Evolutionary conservation across 2,888 invertebrate species (phyloP), one percentile per base, ranked within the genome.

Genomic region (Ophioninae sp.): DNA sequence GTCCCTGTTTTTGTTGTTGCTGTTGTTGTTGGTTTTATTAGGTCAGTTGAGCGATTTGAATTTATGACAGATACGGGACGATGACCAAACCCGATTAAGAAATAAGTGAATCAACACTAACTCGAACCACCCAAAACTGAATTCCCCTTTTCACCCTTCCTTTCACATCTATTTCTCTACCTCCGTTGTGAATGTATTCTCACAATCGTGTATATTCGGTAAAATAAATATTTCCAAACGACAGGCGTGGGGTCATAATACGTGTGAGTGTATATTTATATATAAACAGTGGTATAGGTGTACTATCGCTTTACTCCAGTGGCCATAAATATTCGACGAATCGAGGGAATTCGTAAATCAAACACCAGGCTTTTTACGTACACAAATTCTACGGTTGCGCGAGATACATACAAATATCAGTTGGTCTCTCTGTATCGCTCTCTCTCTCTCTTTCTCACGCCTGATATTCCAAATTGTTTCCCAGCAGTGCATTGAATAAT

Each of bases 321-420:
- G 57, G 62, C 77, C 80, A 83, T 83, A 83, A 83, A 83, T 83
- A 80, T 80, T 83, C 67, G 76, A 77, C 68, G 80, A 73, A 73
- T 80, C 67, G 76, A 73, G 83, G 75, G 82, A 7, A 69, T 83
- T 80, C 83, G 83, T 83, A 83, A 83, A 83, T 80, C 83, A 80
- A 77, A 44, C 73, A 13, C 57, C 64, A 68, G 77, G 37, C 80
- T 64, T 62, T 67, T 59, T 17, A 30, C 17, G 64, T 67, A 37
- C 61, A 50, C 65, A 61, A 82, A 79, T 79, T 30, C 23, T 30
- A 59, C 39, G 23, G 13, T 39, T 72, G 59, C 39, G 30, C 39
- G n/a, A 70, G 44, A 21, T 62, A 70, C 57, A 39, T 57, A 37
- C 17, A 37, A 44, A 69, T 70, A 69, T 57, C 39, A 30, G 50